Evolutionary conservation across 2,797 vertebrate species (phyloP), one percentile per base, ranked within the genome.

Genomic region (Cynodonichthys magdalenae): DNA sequence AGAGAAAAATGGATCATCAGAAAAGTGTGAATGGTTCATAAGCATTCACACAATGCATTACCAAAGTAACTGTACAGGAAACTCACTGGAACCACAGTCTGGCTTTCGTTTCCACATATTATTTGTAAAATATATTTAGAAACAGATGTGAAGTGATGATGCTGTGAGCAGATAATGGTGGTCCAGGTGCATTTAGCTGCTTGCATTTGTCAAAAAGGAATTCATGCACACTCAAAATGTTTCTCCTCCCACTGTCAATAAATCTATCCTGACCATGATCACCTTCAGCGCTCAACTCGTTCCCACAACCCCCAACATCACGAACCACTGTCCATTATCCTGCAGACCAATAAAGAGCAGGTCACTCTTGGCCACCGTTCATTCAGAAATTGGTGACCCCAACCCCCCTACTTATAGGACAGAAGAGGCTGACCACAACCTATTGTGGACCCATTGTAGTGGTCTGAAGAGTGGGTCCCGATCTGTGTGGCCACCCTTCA

Each of bases 321-420:
- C 80, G 59, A 64, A 75, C 85, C 87, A 59, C 81, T 71, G 71
- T 66, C 74, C 71, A 78, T 76, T 71, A 84, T 78, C 70, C 79
- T 81, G 72, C 80, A 80, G 74, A 59, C 78, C 83, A 84, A 83
- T 77, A 85, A 85, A 82, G 80, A 63, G 44, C 44, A 29, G 9
- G 58, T 74, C 75, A 69, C 69, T 9, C 53, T 63, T 73, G 88
- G 41, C 77, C 82, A 69, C 77, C 70, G 82, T 75, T 82, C 83
- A 84, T 90, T 91, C 87, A 91, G 76, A 66, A 57, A 57, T n/a
- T 31, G 5, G 50, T 69, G 69, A 89, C 84, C 79, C 54, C 61
- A 5, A 59, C 66, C 74, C 41, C 80, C 61, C 77, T 63, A 53
- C 69, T 64, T 53, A 51, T 39, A 62, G 75, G n/a, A 17, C 74